Percentiles rank a stretch among this genome's conserved stretches.
phyloP scores from a whole-genome alignment of 1,140 invertebrate species.

The Drosophila seguyi region DNA sequence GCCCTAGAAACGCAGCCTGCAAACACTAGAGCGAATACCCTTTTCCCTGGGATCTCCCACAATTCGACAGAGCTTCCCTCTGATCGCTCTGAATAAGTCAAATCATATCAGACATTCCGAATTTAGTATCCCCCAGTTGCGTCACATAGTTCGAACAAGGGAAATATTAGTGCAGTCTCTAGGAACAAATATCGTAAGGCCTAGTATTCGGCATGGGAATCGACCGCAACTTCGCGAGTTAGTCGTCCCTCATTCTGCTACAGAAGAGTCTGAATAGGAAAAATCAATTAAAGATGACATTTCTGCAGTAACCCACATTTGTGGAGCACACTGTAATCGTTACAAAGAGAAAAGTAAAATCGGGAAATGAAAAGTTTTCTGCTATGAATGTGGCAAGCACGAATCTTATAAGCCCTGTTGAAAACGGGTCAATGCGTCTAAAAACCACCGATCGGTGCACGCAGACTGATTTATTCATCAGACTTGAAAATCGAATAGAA shows the following conservation, averaged over 20 bases:
- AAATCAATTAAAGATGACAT: background rate
- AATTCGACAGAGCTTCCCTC: too few species aligned
- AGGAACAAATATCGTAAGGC: background rate
- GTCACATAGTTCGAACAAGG: constrained; percentile 12
- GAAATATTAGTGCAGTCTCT: constrained; percentile 9
- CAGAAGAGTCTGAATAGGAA: constrained; percentile 1
- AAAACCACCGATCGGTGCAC: background rate
- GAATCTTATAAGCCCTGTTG: background rate
- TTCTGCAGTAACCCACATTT: background rate
- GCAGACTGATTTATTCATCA: background rate
- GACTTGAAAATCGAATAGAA: background rate
- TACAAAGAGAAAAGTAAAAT: too few species aligned
- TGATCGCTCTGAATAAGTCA: too few species aligned
- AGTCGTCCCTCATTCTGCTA: too few species aligned
- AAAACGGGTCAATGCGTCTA: background rate
- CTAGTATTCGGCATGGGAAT: background rate
- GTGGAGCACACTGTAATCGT: too few species aligned
- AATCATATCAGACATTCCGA: too few species aligned
- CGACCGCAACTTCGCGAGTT: background rate
- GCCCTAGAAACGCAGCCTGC: too few species aligned
- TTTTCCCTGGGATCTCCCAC: too few species aligned
- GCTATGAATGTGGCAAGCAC: too few species aligned
- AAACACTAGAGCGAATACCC: too few species aligned
- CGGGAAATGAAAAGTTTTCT: too few species aligned
- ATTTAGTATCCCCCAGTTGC: too few species aligned